Evolutionary conservation across 2,888 invertebrate species (phyloP).

Genomic region (Eupithecia pulchellata): DNA sequence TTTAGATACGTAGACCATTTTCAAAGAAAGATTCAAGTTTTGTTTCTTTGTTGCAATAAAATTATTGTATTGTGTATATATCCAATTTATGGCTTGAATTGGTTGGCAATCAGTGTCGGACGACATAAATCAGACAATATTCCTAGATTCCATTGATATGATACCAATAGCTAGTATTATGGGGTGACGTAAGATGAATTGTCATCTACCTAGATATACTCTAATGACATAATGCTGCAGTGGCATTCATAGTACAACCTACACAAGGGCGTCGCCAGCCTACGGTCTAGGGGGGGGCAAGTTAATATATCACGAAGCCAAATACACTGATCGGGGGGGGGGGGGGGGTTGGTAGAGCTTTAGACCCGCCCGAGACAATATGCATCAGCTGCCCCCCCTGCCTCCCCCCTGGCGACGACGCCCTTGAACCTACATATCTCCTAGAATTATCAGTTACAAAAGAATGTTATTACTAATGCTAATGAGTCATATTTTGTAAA

Average conservation of each 20-base stretch:
- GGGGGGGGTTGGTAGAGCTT: too few relatives aligned
- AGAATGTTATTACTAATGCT: too few relatives aligned
- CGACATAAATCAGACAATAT: constrained; percentile 52
- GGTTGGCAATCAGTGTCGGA: neutral
- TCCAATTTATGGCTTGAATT: neutral
- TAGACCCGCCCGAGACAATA: too few relatives aligned
- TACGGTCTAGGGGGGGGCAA: too few relatives aligned
- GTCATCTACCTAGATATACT: constrained; percentile 32
- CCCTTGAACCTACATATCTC: too few relatives aligned
- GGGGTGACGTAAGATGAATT: constrained; percentile 47
- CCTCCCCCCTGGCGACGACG: too few relatives aligned
- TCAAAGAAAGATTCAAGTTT: neutral
- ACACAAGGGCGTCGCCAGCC: too few relatives aligned
- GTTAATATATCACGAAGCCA: too few relatives aligned
- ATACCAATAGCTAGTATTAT: constrained; percentile 50
- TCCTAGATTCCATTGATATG: constrained; percentile 63
- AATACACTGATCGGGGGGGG: too few relatives aligned
- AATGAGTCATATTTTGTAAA: too few relatives aligned
- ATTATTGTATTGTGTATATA: neutral
- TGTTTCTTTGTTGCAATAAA: neutral
- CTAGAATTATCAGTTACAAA: neutral
- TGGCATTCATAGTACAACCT: constrained; percentile 3
- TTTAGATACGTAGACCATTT: neutral
- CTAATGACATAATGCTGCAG: constrained; percentile 5
- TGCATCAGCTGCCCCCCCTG: too few relatives aligned